phyloP scores from a whole-genome alignment of 2,797 vertebrate genomes.

The Myotis pilosus region DNA sequence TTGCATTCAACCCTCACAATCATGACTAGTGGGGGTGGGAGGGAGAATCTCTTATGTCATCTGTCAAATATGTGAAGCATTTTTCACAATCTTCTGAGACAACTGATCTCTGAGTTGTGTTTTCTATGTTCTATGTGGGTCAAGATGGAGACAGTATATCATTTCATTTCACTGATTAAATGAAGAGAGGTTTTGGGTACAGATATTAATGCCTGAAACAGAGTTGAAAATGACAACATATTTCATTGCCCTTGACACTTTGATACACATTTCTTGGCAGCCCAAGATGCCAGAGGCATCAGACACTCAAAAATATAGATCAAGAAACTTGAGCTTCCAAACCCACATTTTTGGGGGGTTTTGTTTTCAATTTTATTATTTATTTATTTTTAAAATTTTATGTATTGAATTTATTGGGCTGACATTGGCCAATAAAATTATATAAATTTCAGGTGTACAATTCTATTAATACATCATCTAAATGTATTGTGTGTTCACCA shows the following conservation, averaged over 20 bases:
- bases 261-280: slow-evolving; percentile 37
- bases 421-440: too few relatives aligned
- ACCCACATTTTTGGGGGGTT: not conserved
- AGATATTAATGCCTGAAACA: slow-evolving; percentile 19
- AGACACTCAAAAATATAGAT: slow-evolving; percentile 3
- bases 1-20: not conserved
- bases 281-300: not conserved
- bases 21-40: not conserved
- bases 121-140: slow-evolving; percentile 43
- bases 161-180: slow-evolving; percentile 1
- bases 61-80: slow-evolving; percentile 19
- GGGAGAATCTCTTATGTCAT: not conserved
- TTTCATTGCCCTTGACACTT: slow-evolving; percentile 38
- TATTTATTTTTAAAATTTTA: too few relatives aligned
- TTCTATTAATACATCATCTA: too few relatives aligned
- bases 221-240: slow-evolving; percentile 30
- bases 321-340: slow-evolving; percentile 16
- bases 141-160: not conserved
- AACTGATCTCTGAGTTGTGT: not conserved
- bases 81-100: slow-evolving; percentile 17
- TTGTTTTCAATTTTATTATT: too few relatives aligned
- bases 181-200: not conserved
- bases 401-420: too few relatives aligned
- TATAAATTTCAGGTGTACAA: too few relatives aligned
- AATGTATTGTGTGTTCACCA: too few relatives aligned